Evolutionary conservation across 2,888 invertebrate genomes (phyloP), one percentile per base, ranked within the genome.

Genomic region (Drosophila villosipedis): DNA sequence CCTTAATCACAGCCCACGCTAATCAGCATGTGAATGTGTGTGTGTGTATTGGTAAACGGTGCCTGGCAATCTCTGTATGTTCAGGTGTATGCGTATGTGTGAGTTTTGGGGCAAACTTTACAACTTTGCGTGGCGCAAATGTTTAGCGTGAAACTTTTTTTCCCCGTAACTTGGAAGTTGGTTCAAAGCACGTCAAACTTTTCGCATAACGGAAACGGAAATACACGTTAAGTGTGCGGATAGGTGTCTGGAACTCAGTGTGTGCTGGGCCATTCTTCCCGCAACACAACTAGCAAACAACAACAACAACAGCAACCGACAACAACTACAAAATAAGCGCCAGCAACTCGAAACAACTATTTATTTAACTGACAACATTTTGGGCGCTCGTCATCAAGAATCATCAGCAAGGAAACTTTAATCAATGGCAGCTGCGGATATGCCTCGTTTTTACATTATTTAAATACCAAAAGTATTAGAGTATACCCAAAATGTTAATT

Each of bases 151-250:
- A 87, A 87, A 91, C 73, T 89, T 89, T 79, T 63, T 76, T 59
- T 28, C 22, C 63, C 37, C 59, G 59, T 70, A 79, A 75, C 79
- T 79, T 78, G 61, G 67, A 70, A 78, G 69, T 79, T 79, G 73
- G 74, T 67, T 60, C 70, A 79, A 62, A 68, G 82, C 74, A 61
- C 64, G 52, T 43, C 64, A 77, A 86, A 91, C 82, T 87, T 91
- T 91, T 87, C 91, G 82, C 82, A 87, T 87, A 89, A 91, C 86
- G 91, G 87, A 86, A 84, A 73, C 87, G 91, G 86, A 87, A 91
- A 87, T 87, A 87, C 85, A 75, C 84, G 82, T 89, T 88, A 87
- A 87, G 82, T 90, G 80, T 85, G 82, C 72, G 73, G 80, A 87
- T 83, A 89, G 87, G 91, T 87, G 73, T 76, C 52, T 67, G 25